Percentiles rank a stretch among this genome's conserved stretches.
These are phyloP conservation scores for Craterocephalus amniculus DNA, from an alignment of 2,797 vertebrate species.

Conservation along the genomic window DNA sequence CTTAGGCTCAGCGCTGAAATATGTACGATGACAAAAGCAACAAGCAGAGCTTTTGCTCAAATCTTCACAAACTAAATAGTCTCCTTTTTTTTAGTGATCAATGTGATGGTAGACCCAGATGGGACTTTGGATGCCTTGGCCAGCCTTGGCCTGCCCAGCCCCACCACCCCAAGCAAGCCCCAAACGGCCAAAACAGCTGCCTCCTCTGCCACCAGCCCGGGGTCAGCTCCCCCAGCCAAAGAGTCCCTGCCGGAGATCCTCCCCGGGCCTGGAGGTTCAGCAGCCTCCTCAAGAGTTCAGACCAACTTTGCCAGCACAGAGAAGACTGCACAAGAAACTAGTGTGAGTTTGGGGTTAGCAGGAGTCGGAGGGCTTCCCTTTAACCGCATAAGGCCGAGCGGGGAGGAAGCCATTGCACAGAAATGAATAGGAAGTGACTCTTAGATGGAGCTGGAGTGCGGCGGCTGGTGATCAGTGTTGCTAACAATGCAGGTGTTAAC, in stretches of 20 bases:
- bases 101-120: conserved; percentile 97
- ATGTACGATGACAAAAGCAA: background rate
- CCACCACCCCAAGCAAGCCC: conserved; percentile 82
- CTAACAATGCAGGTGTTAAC: conserved; percentile 4
- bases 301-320: conserved; percentile 67
- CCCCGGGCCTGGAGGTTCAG: conserved; percentile 66
- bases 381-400: conserved; percentile 89
- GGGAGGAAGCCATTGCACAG: conserved; percentile 88
- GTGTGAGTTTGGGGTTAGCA: conserved; percentile 59
- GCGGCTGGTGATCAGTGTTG: conserved; percentile 13
- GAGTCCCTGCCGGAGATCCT: conserved; percentile 68
- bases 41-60: background rate
- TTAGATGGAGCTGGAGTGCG: conserved; percentile 17
- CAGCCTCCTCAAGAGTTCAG: conserved; percentile 69
- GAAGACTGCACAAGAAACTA: conserved; percentile 78
- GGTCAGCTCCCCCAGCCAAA: conserved; percentile 73
- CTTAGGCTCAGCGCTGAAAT: too few relatives aligned
- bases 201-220: conserved; percentile 71
- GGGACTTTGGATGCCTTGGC: conserved; percentile 94
- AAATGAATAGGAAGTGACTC: conserved; percentile 81
- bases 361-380: conserved; percentile 83
- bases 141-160: conserved; percentile 86
- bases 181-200: conserved; percentile 45
- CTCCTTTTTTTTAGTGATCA: conserved; percentile 85
- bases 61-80: conserved; percentile 1